Evolutionary conservation across 2,888 invertebrate species (phyloP), one percentile per base, ranked within the genome.

Genomic region (Cheiracanthium punctorium): DNA sequence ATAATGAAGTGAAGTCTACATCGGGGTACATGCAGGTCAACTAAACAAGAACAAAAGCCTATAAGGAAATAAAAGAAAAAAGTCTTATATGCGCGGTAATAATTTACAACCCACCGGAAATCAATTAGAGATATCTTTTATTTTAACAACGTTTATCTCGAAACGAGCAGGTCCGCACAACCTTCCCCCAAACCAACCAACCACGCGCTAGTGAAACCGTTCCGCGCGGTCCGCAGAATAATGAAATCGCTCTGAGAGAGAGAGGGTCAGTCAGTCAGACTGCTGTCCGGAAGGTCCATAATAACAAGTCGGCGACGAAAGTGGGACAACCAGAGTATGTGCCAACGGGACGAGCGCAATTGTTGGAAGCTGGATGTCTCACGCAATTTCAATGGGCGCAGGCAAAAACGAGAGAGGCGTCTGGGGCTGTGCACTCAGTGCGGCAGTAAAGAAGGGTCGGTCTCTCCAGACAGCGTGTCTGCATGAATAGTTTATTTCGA

Each of bases 171-270:
- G 24, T 24, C 8, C 1, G 24, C 14, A 5, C 58, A 17, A 48
- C 48, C 48, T n/a, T n/a, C n/a, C n/a, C n/a, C 17, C 58, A 17
- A 24, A 24, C 24, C 58, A 24, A 24, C 24, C 2, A 24, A 58
- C 58, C 58, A 58, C 58, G 58, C 58, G 24, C 24, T 24, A 58
- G 58, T 58, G 58, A 58, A 58, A 58, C 58, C 58, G 58, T 58
- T 58, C 24, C 58, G 20, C 58, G 4, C 5, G 24, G n/a, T n/a
- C n/a, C 24, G 58, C 24, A 2, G 58, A 24, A 58, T 58, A 58
- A 58, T 58, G 24, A 12, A 58, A 58, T 58, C 24, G 12, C 24
- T 17, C 24, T 5, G 58, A 58, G 58, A 12, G 37, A 12, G 12
- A 12, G 37, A 17, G 58, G 58, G 24, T 58, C 58, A 58, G 4